These are phyloP conservation scores for Progne subis DNA, from an alignment of 2,113 vertebrate species.

Conservation along the genomic window DNA sequence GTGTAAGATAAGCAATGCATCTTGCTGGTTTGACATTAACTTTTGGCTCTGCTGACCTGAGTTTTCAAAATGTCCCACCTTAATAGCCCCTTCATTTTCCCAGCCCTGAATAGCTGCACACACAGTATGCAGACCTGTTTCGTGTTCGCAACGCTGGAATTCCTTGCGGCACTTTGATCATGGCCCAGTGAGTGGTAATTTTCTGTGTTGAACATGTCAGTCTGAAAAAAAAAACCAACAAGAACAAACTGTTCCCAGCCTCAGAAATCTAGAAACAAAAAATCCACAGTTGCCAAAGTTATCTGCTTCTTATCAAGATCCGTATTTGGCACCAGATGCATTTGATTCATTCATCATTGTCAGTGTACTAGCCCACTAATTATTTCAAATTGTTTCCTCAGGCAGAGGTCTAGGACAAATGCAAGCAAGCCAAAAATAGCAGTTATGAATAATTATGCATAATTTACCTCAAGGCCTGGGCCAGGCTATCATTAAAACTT, in stretches of 20 bases:
- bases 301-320: conserved; percentile 83
- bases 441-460: conserved; percentile 95
- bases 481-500: conserved; percentile 79
- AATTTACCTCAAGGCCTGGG: conserved; percentile 92
- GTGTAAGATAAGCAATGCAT: not conserved
- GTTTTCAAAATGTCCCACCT: not conserved
- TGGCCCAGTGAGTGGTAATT: not conserved
- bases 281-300: conserved; percentile 68
- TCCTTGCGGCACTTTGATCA: conserved; percentile 13
- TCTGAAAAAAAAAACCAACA: not conserved
- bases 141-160: not conserved
- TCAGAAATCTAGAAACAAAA: conserved; percentile 57
- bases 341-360: conserved; percentile 88
- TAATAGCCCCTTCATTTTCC: not conserved
- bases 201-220: conserved; percentile 37
- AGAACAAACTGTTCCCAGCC: conserved; percentile 46
- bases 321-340: conserved; percentile 73
- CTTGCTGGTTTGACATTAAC: not conserved
- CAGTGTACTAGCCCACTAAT: conserved; percentile 83
- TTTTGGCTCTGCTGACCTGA: not conserved
- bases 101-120: not conserved
- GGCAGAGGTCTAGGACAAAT: conserved; percentile 88
- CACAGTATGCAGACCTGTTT: not conserved
- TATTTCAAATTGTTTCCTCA: conserved; percentile 95
- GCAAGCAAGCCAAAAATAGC: conserved; percentile 90